Evolutionary conservation across 2,797 vertebrate genomes (phyloP), one percentile per base, ranked within the genome.

Genomic region (Urocyon cinereoargenteus): DNA sequence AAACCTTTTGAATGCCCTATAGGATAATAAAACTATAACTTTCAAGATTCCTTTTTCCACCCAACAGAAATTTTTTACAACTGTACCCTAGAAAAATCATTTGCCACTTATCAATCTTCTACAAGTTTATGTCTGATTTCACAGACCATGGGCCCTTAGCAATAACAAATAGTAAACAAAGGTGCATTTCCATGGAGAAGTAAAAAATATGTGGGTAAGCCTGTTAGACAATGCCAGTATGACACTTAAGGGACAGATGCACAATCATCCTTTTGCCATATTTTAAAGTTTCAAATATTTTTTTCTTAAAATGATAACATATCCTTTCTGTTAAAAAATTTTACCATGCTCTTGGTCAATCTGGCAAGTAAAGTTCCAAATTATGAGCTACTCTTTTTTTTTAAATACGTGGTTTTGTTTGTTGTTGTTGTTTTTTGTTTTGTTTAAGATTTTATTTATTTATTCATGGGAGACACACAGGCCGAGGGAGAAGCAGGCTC

Each of bases 21-120:
- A 78, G 12, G 28, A 6, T 61, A 79, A 78, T 78, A 78, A 53
- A 73, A 49, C 16, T n/a, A 45, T 53, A 68, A 40, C 4, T 64
- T 84, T 78, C 70, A 40, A n/a, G 24, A 91, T 87, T 84, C 72
- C 16, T 34, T 92, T 91, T 95, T 84, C 85, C 73, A 94, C 21
- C 13, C 19, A 92, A 66, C 34, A 95, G 28, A 86, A 92, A 51
- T 91, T 61, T 62, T 72, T 79, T 66, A 36, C 11, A 86, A 31
- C 31, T 93, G 31, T 61, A 36, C 45, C 84, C 59, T 34, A 90
- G 24, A 81, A 85, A 61, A 94, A 82, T 83, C 4, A 70, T 85
- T 93, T 75, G 55, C 86, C n/a, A 87, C 18, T 49, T 92, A 57
- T 11, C 19, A 73, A 24, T 66, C 51, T 64, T 45, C 40, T 66